Conservation (phyloP, 2,797 vertebrate genomes). For the Hemibagrus guttatus region DNA sequence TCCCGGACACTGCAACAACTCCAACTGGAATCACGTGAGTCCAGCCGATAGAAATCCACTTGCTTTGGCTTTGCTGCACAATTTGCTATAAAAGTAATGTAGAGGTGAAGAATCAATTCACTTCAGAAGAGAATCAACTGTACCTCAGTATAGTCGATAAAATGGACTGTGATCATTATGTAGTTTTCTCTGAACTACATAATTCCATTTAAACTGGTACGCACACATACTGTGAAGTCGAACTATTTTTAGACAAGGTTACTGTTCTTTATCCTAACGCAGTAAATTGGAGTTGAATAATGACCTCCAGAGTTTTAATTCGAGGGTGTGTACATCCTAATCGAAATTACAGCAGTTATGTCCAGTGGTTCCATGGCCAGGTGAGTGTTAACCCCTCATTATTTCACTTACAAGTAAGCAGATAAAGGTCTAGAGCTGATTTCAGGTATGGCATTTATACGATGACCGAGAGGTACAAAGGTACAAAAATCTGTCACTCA, state of each 20-base stretch:
- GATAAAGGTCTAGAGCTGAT: background rate
- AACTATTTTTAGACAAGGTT: background rate
- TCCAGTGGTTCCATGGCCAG: background rate
- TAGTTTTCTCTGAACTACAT: background rate
- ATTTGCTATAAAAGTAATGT: background rate
- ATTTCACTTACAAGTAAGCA: too few species aligned
- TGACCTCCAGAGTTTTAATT: background rate
- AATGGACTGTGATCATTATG: background rate
- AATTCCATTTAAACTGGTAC: background rate
- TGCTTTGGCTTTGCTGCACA: too few species aligned
- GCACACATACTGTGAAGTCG: background rate
- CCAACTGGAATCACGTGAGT: slow-evolving; percentile 74
- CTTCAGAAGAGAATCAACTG: background rate
- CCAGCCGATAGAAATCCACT: background rate
- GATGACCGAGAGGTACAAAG: too few species aligned
- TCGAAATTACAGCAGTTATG: background rate
- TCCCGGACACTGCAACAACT: slow-evolving; percentile 58
- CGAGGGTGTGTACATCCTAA: background rate
- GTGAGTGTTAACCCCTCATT: background rate
- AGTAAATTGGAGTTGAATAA: background rate
- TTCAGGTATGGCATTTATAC: background rate
- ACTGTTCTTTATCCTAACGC: background rate
- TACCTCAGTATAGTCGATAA: background rate
- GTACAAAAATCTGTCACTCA: too few species aligned
- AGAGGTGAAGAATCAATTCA: background rate